Base-by-base conservation (phyloP, 1,140 invertebrate species). In the Homarus americanus region DNA sequence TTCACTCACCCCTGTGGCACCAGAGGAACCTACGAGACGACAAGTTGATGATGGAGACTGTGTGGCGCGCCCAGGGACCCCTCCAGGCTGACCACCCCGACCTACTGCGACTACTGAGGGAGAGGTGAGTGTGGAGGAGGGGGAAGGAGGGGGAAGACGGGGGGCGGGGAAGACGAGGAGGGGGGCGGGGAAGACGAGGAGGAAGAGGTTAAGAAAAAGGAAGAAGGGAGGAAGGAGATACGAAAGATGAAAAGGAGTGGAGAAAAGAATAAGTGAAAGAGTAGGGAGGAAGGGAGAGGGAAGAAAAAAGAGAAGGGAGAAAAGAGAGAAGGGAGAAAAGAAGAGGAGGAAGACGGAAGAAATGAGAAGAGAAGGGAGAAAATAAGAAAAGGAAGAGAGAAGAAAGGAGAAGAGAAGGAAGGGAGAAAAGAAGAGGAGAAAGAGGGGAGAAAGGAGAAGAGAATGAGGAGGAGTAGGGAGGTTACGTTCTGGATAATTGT, bases 61-160 rank as follows among this genome's bases (percentile, higher is more conserved):
- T 49, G 28, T 32, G 38, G 24, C 36, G 86, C 69, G 86, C 75
- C 15, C 20, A 44, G 63, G 86, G 86, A 17, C 86, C 85, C 40
- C 49, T 87, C 28, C 24, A 87, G 24, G 44, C 86, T 1, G n/a
- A 49, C 32, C 76, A 87, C 86, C 49, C 86, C 9, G 20, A 40
- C 1, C 86, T 87, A 10, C 58, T 87, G n/a, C 58, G 75, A 0
- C 75, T 87, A 24, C 73, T 87, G 34, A 53, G 76, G 32, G 58
- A 69, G n/a, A 87, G 58, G 86, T 87, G 53, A 87, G 41, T 40
- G 7, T 69, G 34, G 15, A 36, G 53, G 34, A 3, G n/a, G 5
- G 12, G 17, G 49, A n/a, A 0, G 15, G 28, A 17, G 20, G 7
- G 20, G 9, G 17, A 38, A 40, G 32, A 69, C 4, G 66, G 4